Base-by-base conservation (phyloP, 2,888 invertebrate genomes). In the Zele albiditarsus region DNA sequence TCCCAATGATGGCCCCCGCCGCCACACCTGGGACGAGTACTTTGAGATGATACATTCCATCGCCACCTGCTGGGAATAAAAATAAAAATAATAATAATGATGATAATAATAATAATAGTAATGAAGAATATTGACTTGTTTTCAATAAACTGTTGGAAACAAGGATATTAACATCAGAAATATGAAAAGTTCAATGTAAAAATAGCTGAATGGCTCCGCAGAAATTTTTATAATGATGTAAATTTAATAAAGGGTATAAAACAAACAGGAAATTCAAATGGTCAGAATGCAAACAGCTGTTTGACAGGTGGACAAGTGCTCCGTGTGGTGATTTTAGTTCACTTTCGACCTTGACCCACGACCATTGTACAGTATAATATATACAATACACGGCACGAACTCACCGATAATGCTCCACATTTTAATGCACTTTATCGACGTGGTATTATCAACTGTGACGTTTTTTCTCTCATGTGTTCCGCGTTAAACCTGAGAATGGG, bases 1-100 rank as follows among this genome's bases (percentile, higher is more conserved):
- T 99, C 87, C 99, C 99, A 91, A 99, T 99, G 89, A 99, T 98
- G 90, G 98, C 98, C 82, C 99, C 99, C 74, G 98, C 98, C 84
- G 98, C 98, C 91, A 96, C 95, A 80, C 97, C 96, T 80, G 98
- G 98, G 89, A 98, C 97, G 92, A 98, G 92, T 87, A 98, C 95
- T 92, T 98, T 98, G 92, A 98, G 96, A 92, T 98, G 97, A 92
- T 95, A 96, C 88, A 95, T 94, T 89, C 95, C 94, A 93, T 96
- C 96, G 91, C 94, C 95, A 89, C 94, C 93, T 94, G 91, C 80
- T 90, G 90, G 87, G 72, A 27, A 38, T 60, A 20, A 42, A 14
- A 28, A 28, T 53, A 53, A 66, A 2, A 25, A 20, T 16, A 27
- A 49, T 25, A 25, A 16, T 23, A 46, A 70, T n/a, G n/a, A n/a